A percentile compares a stretch with the other conserved stretches of the same genome.
phyloP scores from a whole-genome alignment of 2,888 invertebrate species.

The Siphlonurus alternatus region DNA sequence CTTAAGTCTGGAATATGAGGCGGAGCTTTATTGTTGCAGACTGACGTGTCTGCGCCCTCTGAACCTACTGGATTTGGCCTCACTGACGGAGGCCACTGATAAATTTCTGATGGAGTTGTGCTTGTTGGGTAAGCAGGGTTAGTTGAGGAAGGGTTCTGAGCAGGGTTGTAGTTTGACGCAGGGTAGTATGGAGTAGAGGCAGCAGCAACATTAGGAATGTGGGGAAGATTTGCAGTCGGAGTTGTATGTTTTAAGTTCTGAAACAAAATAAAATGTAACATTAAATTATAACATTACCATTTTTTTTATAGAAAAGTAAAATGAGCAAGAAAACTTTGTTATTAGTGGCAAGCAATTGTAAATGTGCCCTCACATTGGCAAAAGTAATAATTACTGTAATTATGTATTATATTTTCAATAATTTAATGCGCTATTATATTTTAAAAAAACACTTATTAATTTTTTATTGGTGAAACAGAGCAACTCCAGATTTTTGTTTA shows the following conservation, averaged over 20 bases:
- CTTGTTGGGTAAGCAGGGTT: conserved; percentile 13
- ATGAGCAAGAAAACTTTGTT: no score
- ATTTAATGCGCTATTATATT: no score
- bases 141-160: not conserved
- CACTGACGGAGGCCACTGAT: conserved; percentile 32
- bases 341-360: no score
- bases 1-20: not conserved
- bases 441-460: no score
- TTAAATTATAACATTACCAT: no score
- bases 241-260: conserved; percentile 38
- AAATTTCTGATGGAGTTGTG: conserved; percentile 12
- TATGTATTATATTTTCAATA: no score
- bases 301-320: no score
- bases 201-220: conserved; percentile 7
- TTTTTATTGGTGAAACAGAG: no score
- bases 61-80: conserved; percentile 57
- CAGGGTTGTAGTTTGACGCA: not conserved
- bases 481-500: no score
- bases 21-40: not conserved
- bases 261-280: no score
- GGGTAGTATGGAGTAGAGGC: conserved; percentile 6
- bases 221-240: not conserved
- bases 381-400: no score
- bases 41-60: conserved; percentile 29
- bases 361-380: no score